Base-by-base conservation (phyloP, 2,888 invertebrate genomes). In the Drosophila ezoana region DNA sequence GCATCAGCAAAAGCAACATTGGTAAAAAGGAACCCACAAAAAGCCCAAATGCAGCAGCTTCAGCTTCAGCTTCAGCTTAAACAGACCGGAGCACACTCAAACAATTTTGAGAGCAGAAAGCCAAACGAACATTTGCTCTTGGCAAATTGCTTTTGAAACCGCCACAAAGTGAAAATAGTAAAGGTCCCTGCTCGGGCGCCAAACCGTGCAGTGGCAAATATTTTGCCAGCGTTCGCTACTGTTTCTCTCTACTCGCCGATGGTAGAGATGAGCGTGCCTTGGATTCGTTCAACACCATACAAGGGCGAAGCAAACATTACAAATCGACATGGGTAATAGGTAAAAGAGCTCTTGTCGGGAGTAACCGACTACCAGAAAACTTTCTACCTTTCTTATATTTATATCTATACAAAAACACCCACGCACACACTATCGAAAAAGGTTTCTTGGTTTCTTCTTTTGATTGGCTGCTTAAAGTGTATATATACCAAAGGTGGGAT, bases 131-230 rank as follows among this genome's bases (percentile, higher is more conserved):
- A 61, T 47, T 74, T 59, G 41, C 51, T 59, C 20, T 44, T 51
- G 20, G 23, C 56, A 63, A 75, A 75, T 68, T 75, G 59, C 60
- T 58, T 57, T 62, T 18, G 37, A 66, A 69, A 52, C 47, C 32
- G 28, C 10, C 28, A 57, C 47, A 65, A 58, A 58, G 48, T 18
- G 14, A 43, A 59, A 61, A 53, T 38, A 47, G 35, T 14, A 48
- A 23, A 20, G n/a, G 38, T n/a, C 32, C 13, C 53, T 16, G 56
- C 58, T n/a, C 18, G 14, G 28, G 32, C 16, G 41, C 44, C 9
- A 37, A 8, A 28, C 28, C 8, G 45, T 11, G 33, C 76, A 14
- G 5, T 47, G 32, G 37, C 63, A 52, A 60, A 62, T 67, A 68
- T 48, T 47, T 59, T 45, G 41, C 14, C 14, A 44, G 13, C 23